Base-by-base conservation (phyloP, 2,797 vertebrate genomes). In the Crocidura indochinensis region DNA sequence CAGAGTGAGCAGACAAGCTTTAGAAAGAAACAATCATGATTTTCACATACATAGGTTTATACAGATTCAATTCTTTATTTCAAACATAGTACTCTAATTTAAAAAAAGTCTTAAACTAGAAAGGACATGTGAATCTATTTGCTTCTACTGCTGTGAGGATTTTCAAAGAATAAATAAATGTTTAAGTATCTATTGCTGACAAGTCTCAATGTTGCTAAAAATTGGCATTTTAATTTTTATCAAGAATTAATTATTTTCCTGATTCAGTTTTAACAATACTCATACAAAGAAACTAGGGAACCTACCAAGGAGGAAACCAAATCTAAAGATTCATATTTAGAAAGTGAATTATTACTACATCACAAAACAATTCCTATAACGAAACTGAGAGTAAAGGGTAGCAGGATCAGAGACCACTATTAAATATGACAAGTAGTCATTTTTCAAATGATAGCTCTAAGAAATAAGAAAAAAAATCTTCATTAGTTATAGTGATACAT, bases 231-330 rank as follows among this genome's bases (percentile, higher is more conserved):
- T 68, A 62, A 71, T 91, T 31, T 62, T 2, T 11, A 69, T 3
- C n/a, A 83, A 91, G 19, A 15, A 68, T 26, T 73, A 60, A 60
- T 80, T 27, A 74, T 89, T 90, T 80, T 51, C 87, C 87, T 53
- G 12, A 79, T 8, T 38, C 10, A 73, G 9, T 31, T 75, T 91
- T 71, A 12, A 62, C 19, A 92, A 44, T 4, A 78, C 8, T 72
- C 12, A 65, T 56, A 76, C 20, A 69, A 38, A 44, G 14, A 87
- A 73, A 69, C 86, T 78, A 2, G 78, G 26, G 44, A 0, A 1
- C 29, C 87, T 46, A 26, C 10, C 44, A 8, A 81, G 72, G 51
- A 53, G 12, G 2, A 38, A 73, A 74, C 0, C 4, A 27, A 9
- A 62, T 6, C 26, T 79, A 76, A 38, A 24, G 56, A 29, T 65